Percentiles rank a stretch among this genome's conserved stretches.
These are phyloP conservation scores for Proterorhinus semilunaris DNA, from an alignment of 2,113 vertebrate genomes.

Conservation along the genomic window DNA sequence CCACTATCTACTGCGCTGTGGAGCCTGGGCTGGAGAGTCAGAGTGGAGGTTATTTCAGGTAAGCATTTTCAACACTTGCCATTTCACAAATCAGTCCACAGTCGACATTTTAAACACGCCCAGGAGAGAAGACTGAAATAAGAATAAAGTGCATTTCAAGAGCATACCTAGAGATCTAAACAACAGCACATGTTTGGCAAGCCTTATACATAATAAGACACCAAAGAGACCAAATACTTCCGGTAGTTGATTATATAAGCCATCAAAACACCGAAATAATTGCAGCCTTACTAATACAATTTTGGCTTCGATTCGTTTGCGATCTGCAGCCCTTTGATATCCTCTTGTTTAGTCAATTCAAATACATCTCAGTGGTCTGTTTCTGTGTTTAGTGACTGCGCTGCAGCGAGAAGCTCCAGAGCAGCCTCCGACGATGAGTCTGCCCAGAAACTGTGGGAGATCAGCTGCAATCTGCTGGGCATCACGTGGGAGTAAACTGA, in stretches of 20 bases:
- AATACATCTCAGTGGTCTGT: neutral
- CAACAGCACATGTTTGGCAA: too few species aligned
- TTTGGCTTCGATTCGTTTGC: too few species aligned
- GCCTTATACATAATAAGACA: too few species aligned
- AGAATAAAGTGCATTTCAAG: too few species aligned
- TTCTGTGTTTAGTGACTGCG: slow-evolving; percentile 69
- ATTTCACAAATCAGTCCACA: too few species aligned
- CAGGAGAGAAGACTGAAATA: too few species aligned
- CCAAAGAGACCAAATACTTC: too few species aligned
- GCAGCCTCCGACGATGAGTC: slow-evolving; percentile 69
- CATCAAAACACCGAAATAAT: too few species aligned
- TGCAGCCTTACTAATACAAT: too few species aligned
- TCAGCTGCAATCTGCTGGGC: slow-evolving; percentile 74
- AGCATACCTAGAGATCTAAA: too few species aligned
- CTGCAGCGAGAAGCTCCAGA: slow-evolving; percentile 67
- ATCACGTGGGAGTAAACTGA: slow-evolving; percentile 70
- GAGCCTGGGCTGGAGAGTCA: slow-evolving; percentile 70
- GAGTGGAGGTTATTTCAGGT: slow-evolving; percentile 78
- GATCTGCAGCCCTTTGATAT: neutral
- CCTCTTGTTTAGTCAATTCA: neutral
- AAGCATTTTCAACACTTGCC: neutral
- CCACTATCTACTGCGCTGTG: slow-evolving; percentile 78
- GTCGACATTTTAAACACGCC: too few species aligned
- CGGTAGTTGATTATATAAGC: too few species aligned
- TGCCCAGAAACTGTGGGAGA: slow-evolving; percentile 77